Evolutionary conservation across 2,888 invertebrate species (phyloP), one percentile per base, ranked within the genome.

Genomic region (Ecdyonurus torrentis): DNA sequence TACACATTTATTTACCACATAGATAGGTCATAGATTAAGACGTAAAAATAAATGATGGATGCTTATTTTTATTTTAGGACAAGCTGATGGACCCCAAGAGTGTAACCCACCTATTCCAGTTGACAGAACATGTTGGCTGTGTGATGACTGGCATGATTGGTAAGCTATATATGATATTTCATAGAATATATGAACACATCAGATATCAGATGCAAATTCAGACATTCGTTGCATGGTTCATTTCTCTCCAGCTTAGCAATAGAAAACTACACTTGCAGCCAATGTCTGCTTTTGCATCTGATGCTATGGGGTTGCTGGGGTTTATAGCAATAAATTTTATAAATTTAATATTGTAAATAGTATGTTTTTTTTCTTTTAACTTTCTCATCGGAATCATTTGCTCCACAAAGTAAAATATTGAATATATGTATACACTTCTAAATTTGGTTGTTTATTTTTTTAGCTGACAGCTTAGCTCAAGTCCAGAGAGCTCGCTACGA

Each of bases 81-180:
- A 96, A 98, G 75, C 79, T 99, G 65, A 83, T 99, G 67, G 97
- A 98, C 77, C 86, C 97, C 1, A 77, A 80, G 59, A 93, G 95
- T 5, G 93, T 99, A 58, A 93, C 94, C 19, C 94, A 97, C 74
- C 78, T 98, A 66, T 97, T 91, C 73, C 83, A 86, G 66, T 81
- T 99, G 63, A 97, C 96, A 15, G 87, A 89, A 68, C 80, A 83
- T 65, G 87, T 95, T 70, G 95, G 95, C 65, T 89, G 96, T 76
- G 89, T 93, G 63, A 94, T 96, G 91, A 94, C 96, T 24, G 96
- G 96, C 68, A 94, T 98, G 87, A 89, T 93, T 69, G 91, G 92
- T 91, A 75, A 76, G 72, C 68, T 37, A 3, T 55, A 5, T 61
- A 52, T 25, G 53, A 20, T 60, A 18, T 61, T 63, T 24, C 19